Percentiles rank a stretch among this genome's conserved stretches.
These are phyloP conservation scores for Tringa solitaria DNA, from an alignment of 2,113 vertebrate genomes.

Conservation along the genomic window DNA sequence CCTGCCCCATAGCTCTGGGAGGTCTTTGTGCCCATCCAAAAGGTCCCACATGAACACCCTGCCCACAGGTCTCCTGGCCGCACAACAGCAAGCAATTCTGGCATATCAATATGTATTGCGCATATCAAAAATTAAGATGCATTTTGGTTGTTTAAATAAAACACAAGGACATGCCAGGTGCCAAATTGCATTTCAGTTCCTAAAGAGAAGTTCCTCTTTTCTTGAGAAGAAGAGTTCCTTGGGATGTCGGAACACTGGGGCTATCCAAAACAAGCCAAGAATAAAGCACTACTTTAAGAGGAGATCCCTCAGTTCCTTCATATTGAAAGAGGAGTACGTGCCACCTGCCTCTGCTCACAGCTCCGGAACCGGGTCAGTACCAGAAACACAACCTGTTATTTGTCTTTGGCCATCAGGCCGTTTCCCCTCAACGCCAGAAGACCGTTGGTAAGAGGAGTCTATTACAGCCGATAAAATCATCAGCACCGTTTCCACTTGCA, in stretches of 20 bases:
- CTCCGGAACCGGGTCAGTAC: fast-evolving
- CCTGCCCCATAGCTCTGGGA: not conserved
- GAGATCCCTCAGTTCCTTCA: not conserved
- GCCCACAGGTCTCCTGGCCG: not conserved
- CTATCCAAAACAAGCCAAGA: not conserved
- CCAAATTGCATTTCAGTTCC: not conserved
- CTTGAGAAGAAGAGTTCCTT: not conserved
- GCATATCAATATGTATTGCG: not conserved
- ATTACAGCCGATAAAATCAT: fast-evolving
- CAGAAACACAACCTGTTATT: fast-evolving
- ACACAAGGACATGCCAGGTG: not conserved
- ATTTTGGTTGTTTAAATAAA: not conserved
- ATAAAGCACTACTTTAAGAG: not conserved
- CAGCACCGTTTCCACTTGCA: not conserved
- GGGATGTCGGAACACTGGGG: not conserved
- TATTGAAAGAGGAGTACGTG: not conserved
- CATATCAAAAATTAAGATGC: not conserved
- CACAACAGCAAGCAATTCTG: not conserved
- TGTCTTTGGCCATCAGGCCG: fast-evolving
- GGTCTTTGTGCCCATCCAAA: not conserved
- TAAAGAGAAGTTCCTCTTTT: not conserved
- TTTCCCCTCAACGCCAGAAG: not conserved
- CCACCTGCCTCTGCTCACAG: not conserved
- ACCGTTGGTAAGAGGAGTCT: too few relatives aligned
- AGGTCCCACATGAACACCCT: too few relatives aligned